phyloP scores from a whole-genome alignment of 2,888 invertebrate genomes.

The Yponomeuta evonymella region DNA sequence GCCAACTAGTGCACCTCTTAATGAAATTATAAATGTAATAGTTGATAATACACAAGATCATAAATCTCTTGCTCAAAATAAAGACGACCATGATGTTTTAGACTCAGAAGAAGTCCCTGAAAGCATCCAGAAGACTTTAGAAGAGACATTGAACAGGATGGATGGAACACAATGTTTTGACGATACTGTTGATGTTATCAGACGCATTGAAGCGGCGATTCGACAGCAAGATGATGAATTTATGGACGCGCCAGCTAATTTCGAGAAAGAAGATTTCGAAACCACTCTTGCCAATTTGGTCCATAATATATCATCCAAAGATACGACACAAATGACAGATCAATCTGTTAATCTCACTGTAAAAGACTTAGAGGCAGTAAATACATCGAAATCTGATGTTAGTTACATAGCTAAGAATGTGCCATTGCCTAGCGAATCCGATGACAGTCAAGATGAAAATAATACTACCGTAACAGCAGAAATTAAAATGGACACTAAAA shows the following conservation, averaged over 20 bases:
- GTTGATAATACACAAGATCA: background rate
- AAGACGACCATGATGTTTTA: background rate
- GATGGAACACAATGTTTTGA: slow-evolving; percentile 1
- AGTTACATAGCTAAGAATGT: background rate
- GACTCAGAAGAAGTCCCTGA: background rate
- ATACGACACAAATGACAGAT: background rate
- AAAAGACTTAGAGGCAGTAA: background rate
- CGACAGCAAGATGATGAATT: background rate
- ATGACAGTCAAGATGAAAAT: background rate
- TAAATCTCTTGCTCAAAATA: background rate
- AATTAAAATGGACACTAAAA: background rate
- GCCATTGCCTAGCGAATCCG: background rate
- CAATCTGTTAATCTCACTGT: background rate
- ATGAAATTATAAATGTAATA: background rate
- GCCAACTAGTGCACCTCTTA: background rate
- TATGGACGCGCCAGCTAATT: background rate
- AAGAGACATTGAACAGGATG: background rate
- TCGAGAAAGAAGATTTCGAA: background rate
- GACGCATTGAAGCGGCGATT: background rate
- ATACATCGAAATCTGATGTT: background rate
- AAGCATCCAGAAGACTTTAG: background rate
- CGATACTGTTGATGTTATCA: background rate
- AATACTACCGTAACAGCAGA: background rate
- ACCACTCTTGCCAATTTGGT: background rate
- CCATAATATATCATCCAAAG: background rate